Evolutionary conservation across 2,888 invertebrate species (phyloP).

Genomic region (Panzeria rudis): DNA sequence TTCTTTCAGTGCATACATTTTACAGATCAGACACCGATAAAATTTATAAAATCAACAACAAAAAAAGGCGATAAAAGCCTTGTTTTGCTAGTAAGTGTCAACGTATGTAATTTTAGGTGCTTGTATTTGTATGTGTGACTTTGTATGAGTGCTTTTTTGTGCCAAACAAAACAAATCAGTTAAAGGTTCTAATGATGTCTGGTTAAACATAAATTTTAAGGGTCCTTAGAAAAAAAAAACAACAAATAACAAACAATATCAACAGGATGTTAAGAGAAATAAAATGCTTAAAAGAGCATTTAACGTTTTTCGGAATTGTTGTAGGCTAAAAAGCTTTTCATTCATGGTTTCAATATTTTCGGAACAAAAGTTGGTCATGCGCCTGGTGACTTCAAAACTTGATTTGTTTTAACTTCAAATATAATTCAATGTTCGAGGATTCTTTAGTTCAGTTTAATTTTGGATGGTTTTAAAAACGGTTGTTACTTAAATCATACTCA

Average conservation of each 20-base stretch:
- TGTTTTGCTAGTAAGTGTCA: neutral
- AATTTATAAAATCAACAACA: slow-evolving; percentile 21
- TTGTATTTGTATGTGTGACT: neutral
- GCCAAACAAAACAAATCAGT: slow-evolving; percentile 1
- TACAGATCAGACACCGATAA: slow-evolving; percentile 50
- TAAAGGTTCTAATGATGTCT: slow-evolving; percentile 28
- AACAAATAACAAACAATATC: slow-evolving; percentile 50
- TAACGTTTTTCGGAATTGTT: slow-evolving; percentile 36
- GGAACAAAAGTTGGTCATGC: slow-evolving; percentile 51
- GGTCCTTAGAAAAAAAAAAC: slow-evolving; percentile 23
- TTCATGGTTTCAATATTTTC: slow-evolving; percentile 56
- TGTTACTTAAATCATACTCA: slow-evolving; percentile 17
- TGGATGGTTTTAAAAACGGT: slow-evolving; percentile 56
- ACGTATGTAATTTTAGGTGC: neutral
- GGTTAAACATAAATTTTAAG: slow-evolving; percentile 20
- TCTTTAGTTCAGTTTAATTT: slow-evolving; percentile 63
- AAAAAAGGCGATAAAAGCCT: neutral
- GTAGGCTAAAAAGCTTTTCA: slow-evolving; percentile 46
- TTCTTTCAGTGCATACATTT: neutral
- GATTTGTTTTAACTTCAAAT: slow-evolving; percentile 49
- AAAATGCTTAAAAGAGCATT: slow-evolving; percentile 11
- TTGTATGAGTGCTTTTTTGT: neutral
- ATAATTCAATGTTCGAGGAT: slow-evolving; percentile 54
- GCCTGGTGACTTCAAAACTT: neutral
- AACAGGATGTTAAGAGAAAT: slow-evolving; percentile 71